A percentile compares a stretch with the other conserved stretches of the same genome.
phyloP scores from a whole-genome alignment of 2,797 vertebrate genomes.

The Sebastes miniatus region DNA sequence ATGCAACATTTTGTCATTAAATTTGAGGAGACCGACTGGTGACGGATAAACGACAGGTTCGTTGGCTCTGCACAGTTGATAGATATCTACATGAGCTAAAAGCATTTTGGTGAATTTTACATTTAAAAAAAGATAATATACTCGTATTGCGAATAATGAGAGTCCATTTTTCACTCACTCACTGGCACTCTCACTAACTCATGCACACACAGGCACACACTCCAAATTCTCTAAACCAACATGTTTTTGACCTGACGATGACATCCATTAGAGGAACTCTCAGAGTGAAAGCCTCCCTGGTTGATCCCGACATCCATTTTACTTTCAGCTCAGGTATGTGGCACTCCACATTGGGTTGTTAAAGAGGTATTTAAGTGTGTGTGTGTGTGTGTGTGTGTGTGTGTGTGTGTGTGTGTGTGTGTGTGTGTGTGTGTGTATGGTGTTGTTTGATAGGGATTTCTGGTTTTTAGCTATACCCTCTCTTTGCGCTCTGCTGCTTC shows the following conservation, averaged over 20 bases:
- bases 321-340: conserved; percentile 65
- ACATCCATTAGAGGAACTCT: conserved; percentile 50
- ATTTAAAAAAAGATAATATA: neutral
- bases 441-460: conserved; percentile 20
- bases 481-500: conserved; percentile 35
- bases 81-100: neutral
- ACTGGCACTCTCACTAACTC: neutral
- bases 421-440: neutral
- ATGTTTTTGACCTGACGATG: conserved; percentile 39
- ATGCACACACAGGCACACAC: neutral
- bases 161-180: neutral
- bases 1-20: neutral
- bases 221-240: conserved; percentile 19
- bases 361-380: conserved; percentile 31
- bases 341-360: conserved; percentile 25
- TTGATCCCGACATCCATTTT: conserved; percentile 51
- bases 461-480: conserved; percentile 35
- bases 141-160: neutral
- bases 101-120: neutral
- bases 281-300: conserved; percentile 30
- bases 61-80: no score
- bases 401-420: conserved; percentile 5
- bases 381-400: conserved; percentile 26
- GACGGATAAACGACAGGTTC: neutral
- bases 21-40: neutral